These are phyloP conservation scores for Cotesia congregata DNA, from an alignment of 2,888 invertebrate species.

Conservation along the genomic window DNA sequence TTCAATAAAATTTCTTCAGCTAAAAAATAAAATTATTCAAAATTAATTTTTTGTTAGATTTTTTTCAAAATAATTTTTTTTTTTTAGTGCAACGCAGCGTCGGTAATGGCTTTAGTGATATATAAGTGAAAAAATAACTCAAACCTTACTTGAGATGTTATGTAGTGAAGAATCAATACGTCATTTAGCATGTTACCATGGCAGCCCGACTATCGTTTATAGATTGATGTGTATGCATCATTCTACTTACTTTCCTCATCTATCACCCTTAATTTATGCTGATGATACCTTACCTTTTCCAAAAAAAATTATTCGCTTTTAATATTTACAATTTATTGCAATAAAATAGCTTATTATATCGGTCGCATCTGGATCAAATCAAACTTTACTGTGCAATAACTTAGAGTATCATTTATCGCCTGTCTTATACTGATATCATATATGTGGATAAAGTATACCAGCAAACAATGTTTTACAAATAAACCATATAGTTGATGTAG, in stretches of 20 bases:
- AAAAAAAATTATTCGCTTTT: background rate
- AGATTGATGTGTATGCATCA: conserved; percentile 15
- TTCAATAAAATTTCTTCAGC: no score
- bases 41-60: no score
- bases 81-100: no score
- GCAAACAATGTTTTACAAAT: background rate
- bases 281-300: background rate
- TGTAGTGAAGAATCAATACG: conserved; percentile 54
- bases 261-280: conserved; percentile 12
- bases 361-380: background rate
- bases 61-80: no score
- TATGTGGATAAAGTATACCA: background rate
- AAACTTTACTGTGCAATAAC: background rate
- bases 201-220: conserved; percentile 46
- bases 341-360: background rate
- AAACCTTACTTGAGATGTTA: conserved; percentile 34
- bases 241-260: conserved; percentile 33
- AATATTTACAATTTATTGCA: background rate
- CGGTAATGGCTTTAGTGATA: conserved; percentile 37
- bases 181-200: conserved; percentile 58
- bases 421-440: background rate
- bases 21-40: no score
- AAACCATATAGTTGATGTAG: background rate
- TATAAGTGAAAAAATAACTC: conserved; percentile 50
- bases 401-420: background rate